These are phyloP conservation scores for Melinaea marsaeus DNA, from an alignment of 2,888 invertebrate genomes.

Conservation along the genomic window DNA sequence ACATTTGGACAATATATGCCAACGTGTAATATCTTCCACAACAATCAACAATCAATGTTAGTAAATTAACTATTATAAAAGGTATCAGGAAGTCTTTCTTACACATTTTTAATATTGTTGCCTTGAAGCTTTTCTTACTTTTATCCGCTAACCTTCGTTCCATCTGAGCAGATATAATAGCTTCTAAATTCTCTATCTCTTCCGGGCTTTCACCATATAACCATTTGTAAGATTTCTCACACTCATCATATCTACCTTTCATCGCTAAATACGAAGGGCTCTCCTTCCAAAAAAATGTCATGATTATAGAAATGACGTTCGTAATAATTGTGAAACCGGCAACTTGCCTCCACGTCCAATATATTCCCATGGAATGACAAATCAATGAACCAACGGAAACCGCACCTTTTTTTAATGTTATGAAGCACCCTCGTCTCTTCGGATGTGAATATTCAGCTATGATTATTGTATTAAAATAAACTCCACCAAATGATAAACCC, in stretches of 20 bases:
- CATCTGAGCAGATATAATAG: constrained; percentile 34
- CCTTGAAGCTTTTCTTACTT: constrained; percentile 16
- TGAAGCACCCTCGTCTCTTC: no score
- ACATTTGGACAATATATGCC: constrained; percentile 44
- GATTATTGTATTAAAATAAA: no score
- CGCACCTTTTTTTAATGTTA: no score
- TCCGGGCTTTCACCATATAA: constrained; percentile 37
- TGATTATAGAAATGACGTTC: no score
- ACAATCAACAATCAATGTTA: constrained; percentile 40
- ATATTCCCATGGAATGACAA: constrained; percentile 41
- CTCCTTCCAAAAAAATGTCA: no score
- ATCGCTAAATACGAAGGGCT: no score
- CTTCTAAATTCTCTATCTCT: constrained; percentile 38
- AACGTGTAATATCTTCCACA: constrained; percentile 32
- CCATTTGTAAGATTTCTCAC: constrained; percentile 38
- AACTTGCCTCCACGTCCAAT: constrained; percentile 45
- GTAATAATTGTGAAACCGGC: constrained; percentile 22
- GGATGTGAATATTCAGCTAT: no score
- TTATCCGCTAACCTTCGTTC: constrained; percentile 20
- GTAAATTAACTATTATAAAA: constrained; percentile 35
- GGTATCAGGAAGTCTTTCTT: constrained; percentile 42
- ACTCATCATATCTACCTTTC: no score
- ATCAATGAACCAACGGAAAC: constrained; percentile 34
- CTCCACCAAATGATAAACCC: no score
- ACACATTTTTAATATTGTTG: constrained; percentile 29